Evolutionary conservation across 1,140 invertebrate genomes (phyloP).

Genomic region (Rhagoletis pomonella): DNA sequence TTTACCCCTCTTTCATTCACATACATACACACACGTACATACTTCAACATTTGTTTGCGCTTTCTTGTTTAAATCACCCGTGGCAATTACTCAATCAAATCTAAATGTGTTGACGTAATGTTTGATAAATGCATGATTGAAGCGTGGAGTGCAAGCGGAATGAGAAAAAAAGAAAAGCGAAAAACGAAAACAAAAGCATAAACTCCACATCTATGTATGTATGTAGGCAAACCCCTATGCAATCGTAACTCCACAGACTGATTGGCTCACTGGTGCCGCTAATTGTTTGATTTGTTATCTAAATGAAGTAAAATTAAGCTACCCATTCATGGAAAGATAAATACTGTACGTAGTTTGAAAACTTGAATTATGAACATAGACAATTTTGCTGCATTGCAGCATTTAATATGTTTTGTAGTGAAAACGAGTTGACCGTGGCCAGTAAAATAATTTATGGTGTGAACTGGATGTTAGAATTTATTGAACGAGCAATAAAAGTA

Average conservation of each 20-base stretch:
- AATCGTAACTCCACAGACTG: neutral
- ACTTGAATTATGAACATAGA: too few species aligned
- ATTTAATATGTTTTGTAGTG: neutral
- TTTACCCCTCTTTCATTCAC: neutral
- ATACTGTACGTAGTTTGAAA: too few species aligned
- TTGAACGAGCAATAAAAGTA: neutral
- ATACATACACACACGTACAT: neutral
- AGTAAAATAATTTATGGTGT: neutral
- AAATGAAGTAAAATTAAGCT: too few species aligned
- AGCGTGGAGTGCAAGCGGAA: neutral
- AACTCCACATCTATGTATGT: neutral
- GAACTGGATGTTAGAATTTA: neutral
- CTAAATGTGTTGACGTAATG: constrained; percentile 39
- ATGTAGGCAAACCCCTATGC: neutral
- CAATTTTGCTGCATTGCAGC: neutral
- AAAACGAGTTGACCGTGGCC: neutral
- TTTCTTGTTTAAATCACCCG: neutral
- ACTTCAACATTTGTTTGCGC: neutral
- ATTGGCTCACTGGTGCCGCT: neutral
- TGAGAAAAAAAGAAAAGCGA: neutral
- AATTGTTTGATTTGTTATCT: constrained; percentile 33
- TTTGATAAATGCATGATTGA: constrained; percentile 1
- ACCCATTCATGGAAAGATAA: too few species aligned
- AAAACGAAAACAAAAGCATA: neutral
- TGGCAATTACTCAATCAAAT: constrained; percentile 41